Evolutionary conservation across 2,113 vertebrate species (phyloP), one percentile per base, ranked within the genome.

Genomic region (Xiphophorus couchianus): DNA sequence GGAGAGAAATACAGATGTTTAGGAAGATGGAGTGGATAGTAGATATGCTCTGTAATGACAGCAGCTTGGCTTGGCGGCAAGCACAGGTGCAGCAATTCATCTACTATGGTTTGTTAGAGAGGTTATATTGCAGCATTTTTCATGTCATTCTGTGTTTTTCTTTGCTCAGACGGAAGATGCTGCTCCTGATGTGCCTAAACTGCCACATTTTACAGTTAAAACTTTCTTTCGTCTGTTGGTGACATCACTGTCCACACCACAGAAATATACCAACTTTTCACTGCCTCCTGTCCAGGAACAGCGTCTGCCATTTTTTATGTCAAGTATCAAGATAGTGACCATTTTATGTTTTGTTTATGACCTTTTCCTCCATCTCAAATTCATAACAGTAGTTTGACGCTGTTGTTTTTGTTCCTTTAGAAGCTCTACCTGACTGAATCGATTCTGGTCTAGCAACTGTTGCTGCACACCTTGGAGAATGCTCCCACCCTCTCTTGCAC

Each of bases 91-190:
- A 72, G 13, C 58, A 29, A 29, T 4, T 19, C 13, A 62, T 62
- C 58, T 62, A 25, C 14, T 25, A 2, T 10, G 39, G 35, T 39
- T 35, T 62, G 35, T 62, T 62, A 25, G 27, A 39, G 6, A 29
- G 7, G 35, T 44, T 28, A 28, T 15, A 29, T 72, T 30, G 62
- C 19, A 28, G 28, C n/a, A 42, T 25, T 42, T 62, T 22, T 19
- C 27, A 48, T 25, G 10, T 30, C 60, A 2, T 25, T n/a, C 33
- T 22, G n/a, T 39, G 29, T 25, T 30, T 71, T 25, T 58, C 22
- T 71, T 71, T 17, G 27, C 69, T 28, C 33, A n/a, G 35, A 42
- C 69, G 12, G 33, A 71, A 35, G 29, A 71, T n/a, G 37, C 54
- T 27, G 31, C 25, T 60, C 58, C 15, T 61, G 29, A 69, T 31